Conservation (phyloP, 2,113 vertebrate genomes). For the Urocynchramus pylzowi region DNA sequence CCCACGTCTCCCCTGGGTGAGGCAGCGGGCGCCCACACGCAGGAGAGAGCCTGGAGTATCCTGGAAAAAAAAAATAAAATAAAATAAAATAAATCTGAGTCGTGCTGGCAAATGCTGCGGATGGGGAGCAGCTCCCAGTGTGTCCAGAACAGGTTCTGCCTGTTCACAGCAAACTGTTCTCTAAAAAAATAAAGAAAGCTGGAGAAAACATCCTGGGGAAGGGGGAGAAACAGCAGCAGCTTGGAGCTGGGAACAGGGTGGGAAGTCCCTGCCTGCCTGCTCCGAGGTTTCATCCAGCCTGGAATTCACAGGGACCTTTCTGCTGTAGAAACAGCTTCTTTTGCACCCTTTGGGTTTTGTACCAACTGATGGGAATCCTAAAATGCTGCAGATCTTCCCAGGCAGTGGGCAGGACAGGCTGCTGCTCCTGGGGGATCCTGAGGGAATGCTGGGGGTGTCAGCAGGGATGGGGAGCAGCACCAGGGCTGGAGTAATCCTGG, state of each 20-base stretch:
- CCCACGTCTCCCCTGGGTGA: neutral
- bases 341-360: neutral
- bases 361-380: fast-evolving
- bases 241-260: neutral
- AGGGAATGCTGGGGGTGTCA: neutral
- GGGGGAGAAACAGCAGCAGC: neutral
- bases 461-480: fast-evolving
- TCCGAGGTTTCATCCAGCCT: neutral
- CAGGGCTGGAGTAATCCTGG: neutral
- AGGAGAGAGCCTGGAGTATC: neutral
- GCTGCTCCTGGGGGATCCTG: neutral
- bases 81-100: neutral
- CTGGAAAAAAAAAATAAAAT: neutral
- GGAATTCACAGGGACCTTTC: neutral
- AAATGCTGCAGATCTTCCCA: neutral
- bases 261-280: neutral
- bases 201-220: neutral
- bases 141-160: slow-evolving; percentile 41
- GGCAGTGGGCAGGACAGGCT: neutral
- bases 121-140: neutral
- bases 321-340: neutral
- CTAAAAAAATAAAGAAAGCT: neutral
- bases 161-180: neutral
- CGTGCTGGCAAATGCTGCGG: neutral
- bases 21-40: neutral